Evolutionary conservation across 2,888 invertebrate genomes (phyloP).

Genomic region (Drosophila fulvimacula): DNA sequence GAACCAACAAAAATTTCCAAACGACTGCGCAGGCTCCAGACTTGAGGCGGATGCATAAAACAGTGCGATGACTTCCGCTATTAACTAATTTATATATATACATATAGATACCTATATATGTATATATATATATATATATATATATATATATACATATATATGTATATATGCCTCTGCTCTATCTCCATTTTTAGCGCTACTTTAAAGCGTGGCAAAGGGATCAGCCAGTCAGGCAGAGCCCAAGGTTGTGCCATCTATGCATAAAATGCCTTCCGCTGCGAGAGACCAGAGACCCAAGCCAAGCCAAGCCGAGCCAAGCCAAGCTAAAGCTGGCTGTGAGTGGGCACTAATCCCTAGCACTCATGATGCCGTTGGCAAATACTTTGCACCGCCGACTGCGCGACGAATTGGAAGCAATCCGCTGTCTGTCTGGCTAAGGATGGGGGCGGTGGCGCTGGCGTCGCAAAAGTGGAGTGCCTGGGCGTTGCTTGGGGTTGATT

Average conservation of each 20-base stretch:
- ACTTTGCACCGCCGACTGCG: constrained; percentile 80
- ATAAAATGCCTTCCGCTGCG: constrained; percentile 59
- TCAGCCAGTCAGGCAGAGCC: constrained; percentile 50
- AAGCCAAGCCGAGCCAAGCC: constrained; percentile 26
- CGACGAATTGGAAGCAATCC: constrained; percentile 82
- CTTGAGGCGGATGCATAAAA: constrained; percentile 77
- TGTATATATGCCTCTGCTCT: constrained; percentile 6
- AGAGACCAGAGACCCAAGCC: constrained; percentile 29
- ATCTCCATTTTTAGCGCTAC: constrained; percentile 61
- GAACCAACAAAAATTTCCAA: constrained; percentile 60
- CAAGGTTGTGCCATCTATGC: constrained; percentile 67
- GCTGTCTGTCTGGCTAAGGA: constrained; percentile 67
- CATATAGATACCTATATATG: not conserved
- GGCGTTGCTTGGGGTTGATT: constrained; percentile 74
- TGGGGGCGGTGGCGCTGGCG: constrained; percentile 19
- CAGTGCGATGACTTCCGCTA: constrained; percentile 81
- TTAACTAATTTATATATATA: constrained; percentile 70
- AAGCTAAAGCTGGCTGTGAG: constrained; percentile 38
- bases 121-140: no score
- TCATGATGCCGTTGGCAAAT: constrained; percentile 77
- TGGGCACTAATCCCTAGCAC: constrained; percentile 76
- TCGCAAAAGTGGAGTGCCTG: constrained; percentile 61
- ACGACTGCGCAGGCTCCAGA: constrained; percentile 69
- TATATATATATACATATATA: not conserved
- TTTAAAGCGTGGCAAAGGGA: constrained; percentile 62